Conservation (phyloP, 2,797 vertebrate species). For the Micropoecilia bifurca region DNA sequence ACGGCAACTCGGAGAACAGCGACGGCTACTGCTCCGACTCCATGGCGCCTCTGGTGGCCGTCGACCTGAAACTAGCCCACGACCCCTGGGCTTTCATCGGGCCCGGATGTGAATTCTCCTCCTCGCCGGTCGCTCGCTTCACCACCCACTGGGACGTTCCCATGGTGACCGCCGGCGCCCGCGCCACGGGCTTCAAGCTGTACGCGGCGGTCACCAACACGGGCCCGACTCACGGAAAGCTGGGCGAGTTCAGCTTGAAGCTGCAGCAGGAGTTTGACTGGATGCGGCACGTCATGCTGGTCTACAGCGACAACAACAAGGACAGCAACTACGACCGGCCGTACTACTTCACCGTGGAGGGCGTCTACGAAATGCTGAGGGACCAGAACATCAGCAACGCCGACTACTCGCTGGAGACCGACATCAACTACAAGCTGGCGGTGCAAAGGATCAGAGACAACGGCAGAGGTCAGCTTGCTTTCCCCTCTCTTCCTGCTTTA, state of each 20-base stretch:
- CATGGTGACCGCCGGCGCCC: constrained; percentile 87
- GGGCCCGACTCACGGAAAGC: constrained; percentile 88
- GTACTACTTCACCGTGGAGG: constrained; percentile 88
- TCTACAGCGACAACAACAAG: constrained; percentile 83
- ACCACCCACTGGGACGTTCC: constrained; percentile 89
- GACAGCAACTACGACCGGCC: constrained; percentile 78
- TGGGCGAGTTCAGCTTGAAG: constrained; percentile 82
- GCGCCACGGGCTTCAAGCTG: constrained; percentile 80
- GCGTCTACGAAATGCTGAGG: constrained; percentile 75
- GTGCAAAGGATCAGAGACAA: constrained; percentile 81
- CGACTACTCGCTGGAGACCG: constrained; percentile 70
- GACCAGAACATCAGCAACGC: constrained; percentile 78
- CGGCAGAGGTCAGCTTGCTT: constrained; percentile 64
- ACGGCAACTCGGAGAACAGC: constrained; percentile 84
- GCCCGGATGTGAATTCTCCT: constrained; percentile 88
- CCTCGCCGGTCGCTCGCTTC: constrained; percentile 88
- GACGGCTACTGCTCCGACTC: constrained; percentile 86
- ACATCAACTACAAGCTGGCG: constrained; percentile 74
- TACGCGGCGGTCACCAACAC: constrained; percentile 84
- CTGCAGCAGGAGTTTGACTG: constrained; percentile 87
- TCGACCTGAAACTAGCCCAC: constrained; percentile 84
- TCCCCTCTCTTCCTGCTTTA: background rate
- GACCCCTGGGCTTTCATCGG: constrained; percentile 88
- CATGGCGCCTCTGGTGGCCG: constrained; percentile 85
- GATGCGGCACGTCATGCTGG: constrained; percentile 79